Evolutionary conservation across 2,797 vertebrate genomes (phyloP).

Genomic region (Galaxias olidus): DNA sequence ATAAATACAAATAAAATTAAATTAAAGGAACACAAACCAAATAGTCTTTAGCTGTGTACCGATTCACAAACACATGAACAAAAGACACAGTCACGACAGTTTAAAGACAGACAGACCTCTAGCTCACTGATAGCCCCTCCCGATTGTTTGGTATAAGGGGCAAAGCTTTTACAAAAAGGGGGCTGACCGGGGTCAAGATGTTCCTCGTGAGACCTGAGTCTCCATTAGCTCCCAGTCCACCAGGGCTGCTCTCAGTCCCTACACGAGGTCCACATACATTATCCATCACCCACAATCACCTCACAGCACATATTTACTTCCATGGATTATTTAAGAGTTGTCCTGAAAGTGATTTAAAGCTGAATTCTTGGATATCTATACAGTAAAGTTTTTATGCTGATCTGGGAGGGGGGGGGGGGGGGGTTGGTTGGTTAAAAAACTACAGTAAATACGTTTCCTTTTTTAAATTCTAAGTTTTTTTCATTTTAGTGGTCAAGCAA

Average conservation of each 20-base stretch:
- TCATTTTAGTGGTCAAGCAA: background rate
- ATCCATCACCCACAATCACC: slow-evolving; percentile 1
- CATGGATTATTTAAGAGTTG: too few relatives aligned
- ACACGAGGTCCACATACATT: slow-evolving; percentile 16
- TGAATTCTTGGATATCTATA: too few relatives aligned
- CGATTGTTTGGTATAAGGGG: slow-evolving; percentile 62
- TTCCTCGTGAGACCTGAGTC: slow-evolving; percentile 56
- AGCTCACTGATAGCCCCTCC: slow-evolving; percentile 40
- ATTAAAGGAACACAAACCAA: slow-evolving; percentile 31
- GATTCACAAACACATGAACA: slow-evolving; percentile 56
- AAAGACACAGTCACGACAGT: too few relatives aligned
- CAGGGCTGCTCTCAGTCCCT: slow-evolving; percentile 26
- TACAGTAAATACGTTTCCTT: too few relatives aligned
- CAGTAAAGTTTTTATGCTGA: too few relatives aligned
- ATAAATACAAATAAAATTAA: too few relatives aligned
- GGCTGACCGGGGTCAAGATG: slow-evolving; percentile 47
- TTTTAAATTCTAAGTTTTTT: background rate
- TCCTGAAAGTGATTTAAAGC: background rate
- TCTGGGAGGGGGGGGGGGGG: too few relatives aligned
- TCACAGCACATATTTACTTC: background rate
- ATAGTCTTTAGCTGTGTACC: slow-evolving; percentile 65
- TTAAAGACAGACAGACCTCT: slow-evolving; percentile 38
- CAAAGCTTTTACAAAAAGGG: slow-evolving; percentile 76
- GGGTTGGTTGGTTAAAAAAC: too few relatives aligned
- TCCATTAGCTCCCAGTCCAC: slow-evolving; percentile 70